These are phyloP conservation scores for Rhizoglyphus robini DNA, from an alignment of 1,140 invertebrate species.

Conservation along the genomic window DNA sequence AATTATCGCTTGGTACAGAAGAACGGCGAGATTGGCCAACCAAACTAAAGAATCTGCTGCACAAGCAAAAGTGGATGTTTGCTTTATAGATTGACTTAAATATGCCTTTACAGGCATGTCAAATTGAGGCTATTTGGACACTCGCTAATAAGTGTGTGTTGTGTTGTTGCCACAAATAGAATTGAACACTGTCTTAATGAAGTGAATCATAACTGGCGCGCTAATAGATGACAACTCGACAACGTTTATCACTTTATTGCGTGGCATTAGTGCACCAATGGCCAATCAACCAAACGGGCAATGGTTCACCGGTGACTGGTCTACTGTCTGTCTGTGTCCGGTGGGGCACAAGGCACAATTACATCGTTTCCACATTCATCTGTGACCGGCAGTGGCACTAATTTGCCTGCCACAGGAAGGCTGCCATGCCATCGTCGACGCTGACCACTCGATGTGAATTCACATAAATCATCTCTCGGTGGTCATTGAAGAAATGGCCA, in stretches of 20 bases:
- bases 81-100: no score
- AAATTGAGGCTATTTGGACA: no score
- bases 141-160: neutral
- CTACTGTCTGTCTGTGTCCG: neutral
- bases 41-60: neutral
- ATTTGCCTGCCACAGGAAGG: constrained; percentile 12
- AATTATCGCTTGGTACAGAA: neutral
- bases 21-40: neutral
- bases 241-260: constrained; percentile 8
- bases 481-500: neutral
- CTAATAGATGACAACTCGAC: constrained; percentile 5
- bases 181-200: neutral
- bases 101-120: no score
- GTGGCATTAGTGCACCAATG: neutral
- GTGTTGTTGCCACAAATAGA: neutral
- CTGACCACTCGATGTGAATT: neutral
- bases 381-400: neutral
- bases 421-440: neutral
- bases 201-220: neutral
- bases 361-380: no score
- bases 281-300: neutral
- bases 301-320: neutral
- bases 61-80: no score
- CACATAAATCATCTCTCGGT: constrained; percentile 4
- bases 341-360: no score